Base-by-base conservation (phyloP, 2,888 invertebrate species). In the Melanchra persicariae region DNA sequence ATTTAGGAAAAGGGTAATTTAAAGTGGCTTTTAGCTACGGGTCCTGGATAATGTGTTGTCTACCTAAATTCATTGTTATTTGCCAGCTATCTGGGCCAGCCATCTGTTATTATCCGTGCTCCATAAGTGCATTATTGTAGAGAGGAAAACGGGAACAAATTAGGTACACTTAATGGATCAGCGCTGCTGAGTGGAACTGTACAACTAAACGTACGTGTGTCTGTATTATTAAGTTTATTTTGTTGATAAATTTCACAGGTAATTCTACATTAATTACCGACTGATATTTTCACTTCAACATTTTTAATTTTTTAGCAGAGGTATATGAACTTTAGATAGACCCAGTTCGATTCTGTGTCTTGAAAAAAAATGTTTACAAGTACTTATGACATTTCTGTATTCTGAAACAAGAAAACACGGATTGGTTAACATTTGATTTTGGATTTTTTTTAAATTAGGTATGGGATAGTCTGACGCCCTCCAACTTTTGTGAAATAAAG, bases 21-120 rank as follows among this genome's bases (percentile, higher is more conserved):
- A 81, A 83, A 78, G 70, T 71, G 67, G 73, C 75, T 83, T 85
- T 83, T 69, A 85, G 72, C 69, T 67, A 54, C 80, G 80, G 81
- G 71, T 83, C 24, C 63, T 34, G 74, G 65, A 55, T 74, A 85
- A 78, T 79, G 68, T 78, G 70, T 78, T 84, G 81, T 72, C 61
- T 84, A 81, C 55, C 71, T 78, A 85, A 85, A 78, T 79, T 76
- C 73, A 70, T 85, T 77, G 83, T 73, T 82, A 80, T 67, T 74
- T 79, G 63, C 63, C 47, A 49, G 67, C 54, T 79, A 82, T 79
- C 73, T 70, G 63, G 72, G 60, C 26, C 72, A 71, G 51, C 63
- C 82, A 82, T 79, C 72, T 79, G 82, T 72, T 82, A 79, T 67
- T 64, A 82, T 78, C 63, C 66, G 43, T 4, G 45, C 54, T 43